Conservation (phyloP, 2,888 invertebrate species). For the Flexamia atlantica region DNA sequence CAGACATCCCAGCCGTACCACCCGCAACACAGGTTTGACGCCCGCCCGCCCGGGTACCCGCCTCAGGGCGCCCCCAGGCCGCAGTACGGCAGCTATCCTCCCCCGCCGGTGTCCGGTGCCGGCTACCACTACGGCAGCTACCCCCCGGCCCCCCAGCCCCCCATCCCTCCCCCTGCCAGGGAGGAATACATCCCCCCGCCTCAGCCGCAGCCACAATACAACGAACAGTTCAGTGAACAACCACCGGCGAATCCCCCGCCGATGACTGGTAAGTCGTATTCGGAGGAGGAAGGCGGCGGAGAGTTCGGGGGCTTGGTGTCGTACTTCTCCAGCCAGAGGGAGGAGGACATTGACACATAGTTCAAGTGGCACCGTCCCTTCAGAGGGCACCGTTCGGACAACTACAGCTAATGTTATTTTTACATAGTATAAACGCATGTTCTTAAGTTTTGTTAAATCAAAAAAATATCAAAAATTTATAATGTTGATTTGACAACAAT, state of each 20-base stretch:
- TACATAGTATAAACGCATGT: not conserved
- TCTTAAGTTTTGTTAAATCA: conserved; percentile 1
- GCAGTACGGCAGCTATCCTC: conserved; percentile 69
- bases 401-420: not conserved
- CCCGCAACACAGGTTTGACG: conserved; percentile 72
- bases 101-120: conserved; percentile 69
- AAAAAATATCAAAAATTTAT: no score
- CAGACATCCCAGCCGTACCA: conserved; percentile 71
- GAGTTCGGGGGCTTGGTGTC: conserved; percentile 95
- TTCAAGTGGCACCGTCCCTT: conserved; percentile 67
- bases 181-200: conserved; percentile 59
- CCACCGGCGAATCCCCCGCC: conserved; percentile 64
- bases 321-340: conserved; percentile 93
- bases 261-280: conserved; percentile 60
- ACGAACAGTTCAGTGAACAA: conserved; percentile 65
- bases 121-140: conserved; percentile 70
- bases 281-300: conserved; percentile 79
- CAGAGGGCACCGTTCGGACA: conserved; percentile 11
- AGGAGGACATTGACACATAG: conserved; percentile 92
- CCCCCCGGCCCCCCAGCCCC: conserved; percentile 67
- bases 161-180: conserved; percentile 64
- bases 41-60: conserved; percentile 73
- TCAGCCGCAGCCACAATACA: conserved; percentile 65
- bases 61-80: conserved; percentile 72
- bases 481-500: not conserved